Conservation (phyloP, 2,797 vertebrate species). For the Xenentodon cancila region DNA sequence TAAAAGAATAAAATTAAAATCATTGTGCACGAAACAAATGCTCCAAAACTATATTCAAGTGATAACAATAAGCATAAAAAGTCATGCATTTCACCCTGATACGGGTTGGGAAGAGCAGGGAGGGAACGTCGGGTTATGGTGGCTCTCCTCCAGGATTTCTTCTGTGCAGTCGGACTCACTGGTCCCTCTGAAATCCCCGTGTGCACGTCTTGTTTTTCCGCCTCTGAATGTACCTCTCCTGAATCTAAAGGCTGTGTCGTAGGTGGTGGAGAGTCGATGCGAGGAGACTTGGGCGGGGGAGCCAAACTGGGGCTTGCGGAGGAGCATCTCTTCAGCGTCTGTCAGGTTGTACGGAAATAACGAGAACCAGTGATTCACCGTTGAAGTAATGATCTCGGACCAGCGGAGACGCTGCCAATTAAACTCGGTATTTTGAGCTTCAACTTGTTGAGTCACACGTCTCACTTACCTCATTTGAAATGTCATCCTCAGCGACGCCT, state of each 20-base stretch:
- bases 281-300: constrained; percentile 70
- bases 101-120: constrained; percentile 66
- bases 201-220: constrained; percentile 16
- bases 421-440: not conserved
- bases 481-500: constrained; percentile 10
- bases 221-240: constrained; percentile 23
- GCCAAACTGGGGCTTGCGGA: constrained; percentile 42
- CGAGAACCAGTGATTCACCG: not conserved
- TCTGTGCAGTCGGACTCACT: constrained; percentile 49
- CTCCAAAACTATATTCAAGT: rapidly evolving
- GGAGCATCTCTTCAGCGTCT: constrained; percentile 62
- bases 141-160: constrained; percentile 83
- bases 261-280: constrained; percentile 36
- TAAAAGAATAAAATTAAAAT: not conserved
- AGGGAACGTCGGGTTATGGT: constrained; percentile 78
- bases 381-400: not conserved
- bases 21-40: not conserved
- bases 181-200: constrained; percentile 24
- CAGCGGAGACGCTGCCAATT: not conserved
- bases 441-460: not conserved
- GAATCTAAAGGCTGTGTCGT: constrained; percentile 8
- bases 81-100: constrained; percentile 64
- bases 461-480: constrained; percentile 63
- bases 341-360: constrained; percentile 32
- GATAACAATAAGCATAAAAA: not conserved